Base-by-base conservation (phyloP, 2,888 invertebrate species). In the Punctoribates punctum region DNA sequence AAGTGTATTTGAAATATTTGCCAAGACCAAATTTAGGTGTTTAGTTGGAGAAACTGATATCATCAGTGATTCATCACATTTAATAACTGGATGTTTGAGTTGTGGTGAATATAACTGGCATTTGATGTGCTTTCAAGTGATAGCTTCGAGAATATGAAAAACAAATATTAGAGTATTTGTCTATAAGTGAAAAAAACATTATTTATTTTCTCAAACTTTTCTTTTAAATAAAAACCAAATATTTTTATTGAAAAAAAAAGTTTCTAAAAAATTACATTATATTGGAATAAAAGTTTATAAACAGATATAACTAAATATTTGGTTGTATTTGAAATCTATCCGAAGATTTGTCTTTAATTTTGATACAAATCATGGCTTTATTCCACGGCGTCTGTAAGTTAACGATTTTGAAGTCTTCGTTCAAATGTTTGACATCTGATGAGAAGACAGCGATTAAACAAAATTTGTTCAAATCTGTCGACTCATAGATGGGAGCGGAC, bases 371-470 rank as follows among this genome's bases (percentile, higher is more conserved):
- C 48, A 54, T 76, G 27, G 76, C 73, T 27, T 54, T 29, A 73
- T 76, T 90, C 97, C 97, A 97, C 0, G 96, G 96, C 84, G 94
- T 94, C 83, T 96, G 96, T 75, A 98, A 86, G 81, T 93, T 92
- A 25, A 98, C 86, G 0, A 96, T 94, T 81, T 93, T 91, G 83
- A 96, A 97, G 83, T 97, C 96, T 82, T 97, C 96, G 5, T 96
- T 86, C 8, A 98, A 87, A 82, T 97, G 95, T 77, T 97, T 88
- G 82, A 98, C 97, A 46, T 96, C 86, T 0, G 95, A 94, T 0
- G 97, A 97, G 77, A 97, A 94, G 38, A 97, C 96, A 0, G 96
- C 94, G 3, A 96, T 96, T 67, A 97, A 87, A 83, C 96, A 96
- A 84, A 96, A 96, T 83, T 94, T 93, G 78, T 89, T 89, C 77